Evolutionary conservation across 2,113 vertebrate genomes (phyloP).

Genomic region (Cygnus atratus): DNA sequence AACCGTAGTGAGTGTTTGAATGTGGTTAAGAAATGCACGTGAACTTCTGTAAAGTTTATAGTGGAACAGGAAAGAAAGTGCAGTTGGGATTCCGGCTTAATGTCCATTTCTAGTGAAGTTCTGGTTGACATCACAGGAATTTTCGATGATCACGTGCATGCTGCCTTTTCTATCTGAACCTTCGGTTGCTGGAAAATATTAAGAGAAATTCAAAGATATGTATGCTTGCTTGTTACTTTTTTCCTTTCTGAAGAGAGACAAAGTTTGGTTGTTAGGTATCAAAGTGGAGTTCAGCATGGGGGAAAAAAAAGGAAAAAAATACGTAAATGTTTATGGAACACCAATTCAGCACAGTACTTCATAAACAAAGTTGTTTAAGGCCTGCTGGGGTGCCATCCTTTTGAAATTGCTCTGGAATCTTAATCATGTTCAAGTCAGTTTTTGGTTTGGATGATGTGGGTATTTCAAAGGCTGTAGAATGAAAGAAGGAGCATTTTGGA

Average conservation of each 20-base stretch:
- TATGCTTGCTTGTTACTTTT: background rate
- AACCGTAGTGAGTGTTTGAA: background rate
- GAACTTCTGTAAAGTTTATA: background rate
- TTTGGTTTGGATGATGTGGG: background rate
- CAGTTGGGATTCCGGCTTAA: background rate
- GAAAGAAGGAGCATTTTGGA: background rate
- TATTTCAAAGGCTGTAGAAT: background rate
- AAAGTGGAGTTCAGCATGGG: background rate
- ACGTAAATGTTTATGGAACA: fast-evolving
- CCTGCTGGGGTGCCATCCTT: background rate
- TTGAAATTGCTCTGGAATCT: background rate
- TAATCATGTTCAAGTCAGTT: background rate
- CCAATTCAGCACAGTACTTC: background rate
- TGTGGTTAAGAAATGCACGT: background rate
- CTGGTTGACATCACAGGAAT: background rate
- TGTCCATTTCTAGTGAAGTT: background rate
- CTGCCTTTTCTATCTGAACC: background rate
- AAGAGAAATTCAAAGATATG: background rate
- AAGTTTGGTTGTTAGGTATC: background rate
- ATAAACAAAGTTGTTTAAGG: background rate
- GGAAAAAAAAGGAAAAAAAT: background rate
- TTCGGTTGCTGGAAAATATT: background rate
- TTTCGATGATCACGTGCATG: background rate
- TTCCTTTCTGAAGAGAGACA: background rate
- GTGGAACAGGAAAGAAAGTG: background rate